Evolutionary conservation across 2,888 invertebrate species (phyloP).

Genomic region (Spisula subtruncata): DNA sequence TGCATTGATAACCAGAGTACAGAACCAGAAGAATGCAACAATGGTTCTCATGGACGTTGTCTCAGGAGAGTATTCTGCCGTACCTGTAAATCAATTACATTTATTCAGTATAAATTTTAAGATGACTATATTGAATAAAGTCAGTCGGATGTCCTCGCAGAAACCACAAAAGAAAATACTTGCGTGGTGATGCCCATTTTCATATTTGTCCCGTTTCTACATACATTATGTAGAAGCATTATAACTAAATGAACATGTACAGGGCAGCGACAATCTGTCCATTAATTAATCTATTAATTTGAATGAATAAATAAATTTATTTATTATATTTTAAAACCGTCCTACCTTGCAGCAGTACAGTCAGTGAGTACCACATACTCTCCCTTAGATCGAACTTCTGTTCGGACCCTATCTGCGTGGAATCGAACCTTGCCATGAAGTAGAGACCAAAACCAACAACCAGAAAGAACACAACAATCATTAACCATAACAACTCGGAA

Average conservation of each 20-base stretch:
- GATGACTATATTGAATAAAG: too few species aligned
- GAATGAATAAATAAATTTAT: too few species aligned
- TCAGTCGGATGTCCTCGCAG: too few species aligned
- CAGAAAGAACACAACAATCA: conserved; percentile 80
- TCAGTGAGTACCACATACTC: conserved; percentile 84
- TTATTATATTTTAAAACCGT: too few species aligned
- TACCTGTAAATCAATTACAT: conserved; percentile 60
- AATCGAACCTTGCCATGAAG: conserved; percentile 82
- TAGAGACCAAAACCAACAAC: conserved; percentile 80
- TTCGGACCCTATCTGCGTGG: conserved; percentile 76
- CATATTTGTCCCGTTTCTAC: too few species aligned
- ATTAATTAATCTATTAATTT: too few species aligned
- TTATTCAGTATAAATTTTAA: too few species aligned
- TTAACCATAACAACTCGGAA: conserved; percentile 77
- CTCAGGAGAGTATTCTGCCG: conserved; percentile 82
- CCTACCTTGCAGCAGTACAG: conserved; percentile 81
- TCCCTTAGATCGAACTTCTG: conserved; percentile 83
- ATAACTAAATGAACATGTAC: too few species aligned
- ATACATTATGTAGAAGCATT: too few species aligned
- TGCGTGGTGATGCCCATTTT: too few species aligned
- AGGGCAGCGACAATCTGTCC: too few species aligned
- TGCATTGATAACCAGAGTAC: conserved; percentile 82
- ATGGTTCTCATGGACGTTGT: conserved; percentile 84
- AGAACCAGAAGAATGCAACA: conserved; percentile 85
- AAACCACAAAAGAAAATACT: too few species aligned